Base-by-base conservation (phyloP, 2,888 invertebrate species). In the Teleiodes luculella region DNA sequence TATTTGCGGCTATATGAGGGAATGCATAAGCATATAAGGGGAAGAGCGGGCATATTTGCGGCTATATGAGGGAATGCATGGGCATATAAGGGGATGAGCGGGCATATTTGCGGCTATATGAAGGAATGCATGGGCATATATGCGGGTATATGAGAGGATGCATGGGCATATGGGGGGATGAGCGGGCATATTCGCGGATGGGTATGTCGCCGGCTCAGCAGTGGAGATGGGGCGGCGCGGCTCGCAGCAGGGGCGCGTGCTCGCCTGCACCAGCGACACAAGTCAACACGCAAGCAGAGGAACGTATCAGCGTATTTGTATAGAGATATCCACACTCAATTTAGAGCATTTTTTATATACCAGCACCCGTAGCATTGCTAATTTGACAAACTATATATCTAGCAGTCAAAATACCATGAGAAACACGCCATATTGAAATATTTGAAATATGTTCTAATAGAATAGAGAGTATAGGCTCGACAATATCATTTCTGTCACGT, bases 211-310 rank as follows among this genome's bases (percentile, higher is more conserved):
- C 43, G 28, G 24, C 13, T 79, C 83, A 78, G 77, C 83, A 81
- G 72, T 67, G 64, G 69, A 69, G 77, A 56, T 74, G 68, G 63
- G 72, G 74, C 63, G 74, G 71, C 71, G 76, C 65, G 73, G 74
- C 74, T 58, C 80, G 78, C 63, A 87, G 87, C 78, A 86, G 70
- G 70, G 87, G 87, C 67, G 84, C 83, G 76, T 80, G 83, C 68
- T 86, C 88, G 78, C 83, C 87, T 85, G 81, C 72, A 57, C 59
- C 55, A 65, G 65, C 67, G 58, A 58, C 36, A 56, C 54, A 43
- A 20, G 43, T 43, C 43, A 43, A 43, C 43, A 61, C 57, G 53
- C 47, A 55, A 54, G 56, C 61, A 62, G 24, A 10, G 11, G 16
- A 28, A 47, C 31, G 18, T 11, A 13, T 6, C 6, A 4, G 37